Conservation (phyloP, 2,888 invertebrate genomes). For the Ophonus ardosiacus region DNA sequence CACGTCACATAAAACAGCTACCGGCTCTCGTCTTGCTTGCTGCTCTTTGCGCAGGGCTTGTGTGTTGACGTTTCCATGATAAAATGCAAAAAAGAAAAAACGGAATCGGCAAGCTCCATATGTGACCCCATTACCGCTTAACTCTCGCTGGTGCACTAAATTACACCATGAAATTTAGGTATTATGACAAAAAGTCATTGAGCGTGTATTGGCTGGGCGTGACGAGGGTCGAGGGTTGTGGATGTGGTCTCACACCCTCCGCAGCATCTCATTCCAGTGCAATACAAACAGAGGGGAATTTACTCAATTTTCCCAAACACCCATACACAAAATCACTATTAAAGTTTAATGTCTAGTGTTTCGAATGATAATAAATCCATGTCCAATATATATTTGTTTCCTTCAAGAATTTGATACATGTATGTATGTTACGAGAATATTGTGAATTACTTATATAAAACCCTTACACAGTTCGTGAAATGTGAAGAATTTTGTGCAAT, state of each 20-base stretch:
- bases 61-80: slow-evolving; percentile 15
- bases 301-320: neutral
- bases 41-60: neutral
- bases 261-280: slow-evolving; percentile 29
- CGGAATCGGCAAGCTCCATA: slow-evolving; percentile 63
- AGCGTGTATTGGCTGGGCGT: slow-evolving; percentile 52
- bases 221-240: neutral
- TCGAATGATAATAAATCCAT: neutral
- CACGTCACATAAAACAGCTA: slow-evolving; percentile 41
- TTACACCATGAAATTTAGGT: slow-evolving; percentile 73
- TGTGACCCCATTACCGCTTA: slow-evolving; percentile 69
- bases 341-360: neutral
- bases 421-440: neutral
- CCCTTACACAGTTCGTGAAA: no score
- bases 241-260: neutral
- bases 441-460: no score
- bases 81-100: slow-evolving; percentile 48
- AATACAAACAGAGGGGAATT: slow-evolving; percentile 14
- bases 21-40: neutral
- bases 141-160: slow-evolving; percentile 72
- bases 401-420: neutral
- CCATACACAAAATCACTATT: neutral
- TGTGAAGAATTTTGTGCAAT: no score
- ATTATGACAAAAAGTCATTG: slow-evolving; percentile 71
- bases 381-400: neutral